Percentiles rank a stretch among this genome's conserved stretches.
Evolutionary conservation across 2,888 invertebrate species (phyloP).

Genomic region (Campoplex capitator): DNA sequence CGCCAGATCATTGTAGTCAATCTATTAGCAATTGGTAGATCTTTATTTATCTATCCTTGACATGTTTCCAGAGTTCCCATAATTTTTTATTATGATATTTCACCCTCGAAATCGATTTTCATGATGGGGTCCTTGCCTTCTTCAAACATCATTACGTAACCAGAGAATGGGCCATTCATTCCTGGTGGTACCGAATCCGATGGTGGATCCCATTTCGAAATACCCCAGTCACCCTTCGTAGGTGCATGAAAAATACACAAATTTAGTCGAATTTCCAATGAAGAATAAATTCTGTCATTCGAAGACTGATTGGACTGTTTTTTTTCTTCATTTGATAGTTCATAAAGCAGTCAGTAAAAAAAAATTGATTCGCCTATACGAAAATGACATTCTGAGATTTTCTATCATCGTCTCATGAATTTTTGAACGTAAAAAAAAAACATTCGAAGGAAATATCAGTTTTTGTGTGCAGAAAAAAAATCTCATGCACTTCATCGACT

Average conservation of each 20-base stretch:
- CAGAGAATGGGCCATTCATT: slow-evolving; percentile 48
- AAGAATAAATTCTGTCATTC: background rate
- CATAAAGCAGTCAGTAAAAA: no score
- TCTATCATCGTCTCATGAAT: no score
- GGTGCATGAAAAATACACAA: background rate
- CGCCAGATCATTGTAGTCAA: background rate
- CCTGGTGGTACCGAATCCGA: slow-evolving; percentile 52
- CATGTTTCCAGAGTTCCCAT: background rate
- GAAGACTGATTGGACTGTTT: background rate
- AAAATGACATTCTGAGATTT: no score
- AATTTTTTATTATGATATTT: slow-evolving; percentile 21
- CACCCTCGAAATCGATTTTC: slow-evolving; percentile 37
- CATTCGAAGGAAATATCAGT: no score
- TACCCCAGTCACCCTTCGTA: slow-evolving; percentile 57
- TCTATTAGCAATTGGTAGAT: background rate
- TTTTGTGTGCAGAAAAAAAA: no score
- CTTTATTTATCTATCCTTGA: background rate
- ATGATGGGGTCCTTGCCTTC: slow-evolving; percentile 61
- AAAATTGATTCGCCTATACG: no score
- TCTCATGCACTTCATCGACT: no score
- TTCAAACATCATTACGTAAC: slow-evolving; percentile 24
- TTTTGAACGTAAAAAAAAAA: no score
- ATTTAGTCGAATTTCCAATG: background rate
- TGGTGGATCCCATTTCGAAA: slow-evolving; percentile 44
- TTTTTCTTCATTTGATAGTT: no score